These are phyloP conservation scores for Mythimna albipuncta DNA, from an alignment of 2,888 invertebrate genomes.

Conservation along the genomic window DNA sequence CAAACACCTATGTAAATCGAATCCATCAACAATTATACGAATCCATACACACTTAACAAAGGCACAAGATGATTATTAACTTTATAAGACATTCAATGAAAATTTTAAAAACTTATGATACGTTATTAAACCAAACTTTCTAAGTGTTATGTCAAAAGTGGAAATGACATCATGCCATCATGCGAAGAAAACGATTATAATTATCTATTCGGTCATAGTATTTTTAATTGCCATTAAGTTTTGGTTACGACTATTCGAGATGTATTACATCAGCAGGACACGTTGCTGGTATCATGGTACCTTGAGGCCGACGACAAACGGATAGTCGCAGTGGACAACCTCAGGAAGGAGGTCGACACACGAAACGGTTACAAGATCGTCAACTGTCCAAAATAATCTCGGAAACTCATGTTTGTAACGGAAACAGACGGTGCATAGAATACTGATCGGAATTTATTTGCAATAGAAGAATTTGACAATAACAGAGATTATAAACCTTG, in stretches of 20 bases:
- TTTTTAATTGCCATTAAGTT: slow-evolving; percentile 58
- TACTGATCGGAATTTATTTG: slow-evolving; percentile 20
- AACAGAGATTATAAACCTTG: slow-evolving; percentile 17
- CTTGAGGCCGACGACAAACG: slow-evolving; percentile 59
- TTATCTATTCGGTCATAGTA: slow-evolving; percentile 54
- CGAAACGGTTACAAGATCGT: slow-evolving; percentile 64
- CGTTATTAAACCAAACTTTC: slow-evolving; percentile 38
- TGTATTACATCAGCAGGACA: slow-evolving; percentile 61
- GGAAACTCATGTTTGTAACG: slow-evolving; percentile 38
- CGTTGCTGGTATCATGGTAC: slow-evolving; percentile 46
- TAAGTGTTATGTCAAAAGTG: slow-evolving; percentile 30
- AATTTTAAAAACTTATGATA: slow-evolving; percentile 7
- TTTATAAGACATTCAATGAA: slow-evolving; percentile 6
- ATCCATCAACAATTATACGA: slow-evolving; percentile 52
- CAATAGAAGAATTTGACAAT: slow-evolving; percentile 25
- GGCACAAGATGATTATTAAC: slow-evolving; percentile 18
- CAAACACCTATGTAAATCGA: slow-evolving; percentile 64
- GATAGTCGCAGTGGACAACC: slow-evolving; percentile 59
- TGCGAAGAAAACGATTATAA: slow-evolving; percentile 38
- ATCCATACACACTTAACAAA: slow-evolving; percentile 29
- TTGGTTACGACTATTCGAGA: slow-evolving; percentile 53
- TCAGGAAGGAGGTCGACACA: slow-evolving; percentile 65
- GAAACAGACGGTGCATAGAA: slow-evolving; percentile 33
- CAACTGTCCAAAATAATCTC: slow-evolving; percentile 57
- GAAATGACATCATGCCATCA: slow-evolving; percentile 42